These are phyloP conservation scores for Acropternis orthonyx DNA, from an alignment of 2,797 vertebrate species.

Conservation along the genomic window DNA sequence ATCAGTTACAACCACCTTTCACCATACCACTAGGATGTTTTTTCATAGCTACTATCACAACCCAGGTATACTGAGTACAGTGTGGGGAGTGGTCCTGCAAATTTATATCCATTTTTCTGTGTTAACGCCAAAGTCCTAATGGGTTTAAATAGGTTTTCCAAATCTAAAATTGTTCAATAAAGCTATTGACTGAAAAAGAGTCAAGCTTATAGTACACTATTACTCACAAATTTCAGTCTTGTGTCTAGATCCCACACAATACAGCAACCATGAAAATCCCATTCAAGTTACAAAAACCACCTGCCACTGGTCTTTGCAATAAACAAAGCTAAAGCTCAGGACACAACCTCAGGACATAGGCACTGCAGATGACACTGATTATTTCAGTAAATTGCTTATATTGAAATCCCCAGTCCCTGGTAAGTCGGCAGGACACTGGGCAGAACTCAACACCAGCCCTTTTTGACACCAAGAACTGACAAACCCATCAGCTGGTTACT, in stretches of 20 bases:
- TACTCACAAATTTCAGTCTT: not conserved
- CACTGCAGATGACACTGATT: not conserved
- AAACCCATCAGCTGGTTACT: too few relatives aligned
- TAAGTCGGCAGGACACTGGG: fast-evolving
- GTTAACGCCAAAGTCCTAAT: not conserved
- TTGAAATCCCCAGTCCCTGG: not conserved
- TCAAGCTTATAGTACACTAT: not conserved
- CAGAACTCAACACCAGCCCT: not conserved
- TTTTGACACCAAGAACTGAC: not conserved
- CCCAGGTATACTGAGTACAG: fast-evolving
- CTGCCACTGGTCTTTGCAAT: not conserved
- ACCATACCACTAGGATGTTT: not conserved
- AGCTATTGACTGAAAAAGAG: not conserved
- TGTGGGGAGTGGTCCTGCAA: fast-evolving
- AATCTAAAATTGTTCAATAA: not conserved
- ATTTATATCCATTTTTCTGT: not conserved
- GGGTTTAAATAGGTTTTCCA: not conserved
- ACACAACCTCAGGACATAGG: not conserved
- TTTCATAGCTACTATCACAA: not conserved
- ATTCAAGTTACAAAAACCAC: not conserved
- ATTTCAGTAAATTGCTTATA: not conserved
- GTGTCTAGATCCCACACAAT: not conserved
- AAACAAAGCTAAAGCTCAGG: not conserved
- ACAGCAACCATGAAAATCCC: not conserved
- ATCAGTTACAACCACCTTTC: not conserved